Evolutionary conservation across 2,888 invertebrate genomes (phyloP), one percentile per base, ranked within the genome.

Genomic region (Eupsilia transversa): DNA sequence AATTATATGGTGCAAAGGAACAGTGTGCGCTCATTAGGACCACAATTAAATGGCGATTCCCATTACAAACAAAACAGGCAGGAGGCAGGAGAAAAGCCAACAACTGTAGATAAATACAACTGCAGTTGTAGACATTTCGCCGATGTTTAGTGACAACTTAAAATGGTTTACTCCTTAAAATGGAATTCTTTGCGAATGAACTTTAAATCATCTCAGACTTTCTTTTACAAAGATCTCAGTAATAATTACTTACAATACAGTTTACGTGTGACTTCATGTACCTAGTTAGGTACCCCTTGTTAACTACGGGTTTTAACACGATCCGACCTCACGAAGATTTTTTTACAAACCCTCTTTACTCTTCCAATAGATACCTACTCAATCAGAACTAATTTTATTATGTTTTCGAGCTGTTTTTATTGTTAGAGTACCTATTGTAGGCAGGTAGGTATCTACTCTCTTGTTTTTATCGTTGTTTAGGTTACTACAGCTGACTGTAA

Each of bases 371-470:
- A 30, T 76, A n/a, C n/a, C n/a, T n/a, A 77, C 82, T 88, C 79
- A 84, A 82, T 85, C 82, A 80, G 73, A 82, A 84, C 77, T 68
- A 85, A 80, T 85, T 83, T 80, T 74, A 80, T 80, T 74, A 67
- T 66, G 68, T 73, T 66, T 77, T 82, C n/a, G 52, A 63, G 41
- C 20, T 2, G 73, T 27, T 79, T 76, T 70, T 66, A 69, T 84
- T 79, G 43, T 74, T 64, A 23, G 33, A 46, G 30, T 63, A n/a
- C n/a, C n/a, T n/a, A 49, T 38, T 35, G 52, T 33, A 27, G 23
- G 49, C 54, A 74, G 43, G 49, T 23, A 14, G 2, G 30, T 66
- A 49, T 2, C 38, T 46, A 49, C 52, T 52, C 5, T 67, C 43
- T 74, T 71, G 30, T 65, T 77, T 43, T 69, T 67, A 64, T 80